These are phyloP conservation scores for Brachyhypopomus gauderio DNA, from an alignment of 2,113 vertebrate genomes.

Conservation along the genomic window DNA sequence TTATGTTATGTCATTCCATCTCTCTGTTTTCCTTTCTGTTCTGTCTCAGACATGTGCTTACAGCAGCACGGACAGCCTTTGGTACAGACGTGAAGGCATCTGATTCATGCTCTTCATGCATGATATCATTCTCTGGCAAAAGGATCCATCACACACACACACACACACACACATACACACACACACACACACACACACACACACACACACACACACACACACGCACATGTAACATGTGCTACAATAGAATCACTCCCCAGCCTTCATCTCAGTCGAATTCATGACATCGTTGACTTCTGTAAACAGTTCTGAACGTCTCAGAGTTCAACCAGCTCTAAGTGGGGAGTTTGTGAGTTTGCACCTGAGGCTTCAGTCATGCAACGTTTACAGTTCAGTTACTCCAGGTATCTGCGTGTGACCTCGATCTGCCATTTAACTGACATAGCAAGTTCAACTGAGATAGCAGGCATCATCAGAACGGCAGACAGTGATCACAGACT, in stretches of 20 bases:
- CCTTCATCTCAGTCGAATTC: neutral
- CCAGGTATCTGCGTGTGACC: slow-evolving; percentile 11
- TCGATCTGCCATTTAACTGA: neutral
- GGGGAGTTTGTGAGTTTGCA: slow-evolving; percentile 23
- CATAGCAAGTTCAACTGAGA: slow-evolving; percentile 7
- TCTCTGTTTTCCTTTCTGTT: neutral
- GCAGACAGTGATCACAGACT: neutral
- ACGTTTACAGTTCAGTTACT: slow-evolving; percentile 5
- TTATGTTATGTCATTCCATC: neutral
- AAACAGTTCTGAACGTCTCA: slow-evolving; percentile 4
- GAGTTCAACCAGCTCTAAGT: slow-evolving; percentile 3
- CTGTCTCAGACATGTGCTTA: slow-evolving; percentile 1
- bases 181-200: neutral
- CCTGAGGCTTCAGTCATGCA: neutral
- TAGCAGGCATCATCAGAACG: neutral
- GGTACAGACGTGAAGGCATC: neutral
- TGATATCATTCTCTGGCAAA: slow-evolving; percentile 8
- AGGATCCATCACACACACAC: neutral
- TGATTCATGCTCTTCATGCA: neutral
- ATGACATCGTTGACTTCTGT: slow-evolving; percentile 17
- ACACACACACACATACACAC: neutral
- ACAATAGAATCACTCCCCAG: neutral
- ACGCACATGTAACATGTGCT: slow-evolving; percentile 18
- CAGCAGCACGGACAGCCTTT: neutral
- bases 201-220: neutral